phyloP scores from a whole-genome alignment of 1,140 invertebrate genomes.

The Neotoxoptera formosana region DNA sequence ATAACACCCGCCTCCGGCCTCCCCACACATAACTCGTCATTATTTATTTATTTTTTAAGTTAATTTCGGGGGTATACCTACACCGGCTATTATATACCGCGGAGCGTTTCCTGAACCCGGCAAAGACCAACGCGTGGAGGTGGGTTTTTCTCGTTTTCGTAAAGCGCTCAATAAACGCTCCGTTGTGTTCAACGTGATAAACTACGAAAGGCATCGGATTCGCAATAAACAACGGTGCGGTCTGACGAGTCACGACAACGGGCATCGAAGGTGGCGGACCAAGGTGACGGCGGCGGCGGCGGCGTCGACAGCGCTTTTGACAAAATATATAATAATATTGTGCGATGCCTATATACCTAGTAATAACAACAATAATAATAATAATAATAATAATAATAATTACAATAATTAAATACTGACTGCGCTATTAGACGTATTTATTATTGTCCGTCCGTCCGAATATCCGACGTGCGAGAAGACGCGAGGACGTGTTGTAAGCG shows the following conservation, averaged over 20 bases:
- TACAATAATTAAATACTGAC: background rate
- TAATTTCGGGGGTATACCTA: background rate
- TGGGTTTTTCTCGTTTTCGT: background rate
- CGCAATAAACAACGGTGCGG: background rate
- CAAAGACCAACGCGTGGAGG: background rate
- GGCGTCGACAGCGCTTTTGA: background rate
- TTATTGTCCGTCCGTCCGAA: conserved; percentile 6
- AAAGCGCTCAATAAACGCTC: background rate
- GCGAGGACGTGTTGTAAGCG: background rate
- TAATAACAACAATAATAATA: background rate
- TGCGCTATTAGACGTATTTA: background rate
- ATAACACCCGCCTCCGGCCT: background rate
- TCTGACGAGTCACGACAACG: conserved; percentile 23
- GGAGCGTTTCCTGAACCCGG: background rate
- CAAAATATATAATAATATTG: conserved; percentile 36
- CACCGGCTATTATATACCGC: background rate
- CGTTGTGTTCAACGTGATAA: background rate
- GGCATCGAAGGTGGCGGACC: background rate
- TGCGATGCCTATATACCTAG: background rate
- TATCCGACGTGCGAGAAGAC: background rate
- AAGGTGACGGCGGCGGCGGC: background rate
- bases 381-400: background rate
- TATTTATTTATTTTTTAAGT: background rate
- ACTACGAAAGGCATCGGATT: background rate
- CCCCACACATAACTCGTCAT: background rate